Evolutionary conservation across 2,888 invertebrate genomes (phyloP), one percentile per base, ranked within the genome.

Genomic region (Erebia epiphron): DNA sequence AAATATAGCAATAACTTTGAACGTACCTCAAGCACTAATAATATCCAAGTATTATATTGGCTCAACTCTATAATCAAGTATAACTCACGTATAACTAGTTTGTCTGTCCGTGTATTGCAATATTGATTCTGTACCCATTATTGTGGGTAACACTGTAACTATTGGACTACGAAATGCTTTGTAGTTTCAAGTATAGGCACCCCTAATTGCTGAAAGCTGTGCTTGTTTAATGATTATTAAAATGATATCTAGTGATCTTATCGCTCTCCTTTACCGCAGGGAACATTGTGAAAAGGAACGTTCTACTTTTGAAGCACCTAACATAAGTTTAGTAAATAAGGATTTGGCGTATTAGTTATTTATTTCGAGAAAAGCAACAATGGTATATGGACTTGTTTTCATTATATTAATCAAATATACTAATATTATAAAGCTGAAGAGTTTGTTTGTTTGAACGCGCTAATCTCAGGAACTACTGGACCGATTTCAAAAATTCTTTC

Each of bases 151-250:
- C 52, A 60, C 60, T 61, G 52, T 18, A 71, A 41, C 68, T 68
- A 68, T 64, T 56, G 60, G 46, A 52, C 64, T 58, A 60, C 60
- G 60, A 64, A 68, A 68, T 60, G 68, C 68, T 71, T 71, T 68
- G 64, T 68, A 41, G 60, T 18, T 67, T 58, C 67, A 58, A 67
- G 26, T 58, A 67, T 14, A 10, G 21, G n/a, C n/a, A 60, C 61
- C 56, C 43, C 57, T 49, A 67, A 67, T 58, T n/a, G 46, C 57
- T 46, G 49, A 43, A n/a, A 26, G 26, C 43, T 56, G 54, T 9
- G n/a, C 16, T 41, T 26, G 35, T 21, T 26, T 61, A 13, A 57
- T 26, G 13, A 61, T 16, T 26, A 43, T 61, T 61, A n/a, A 61
- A 61, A 61, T 54, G n/a, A n/a, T n/a, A n/a, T n/a, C n/a, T n/a